Evolutionary conservation across 2,113 vertebrate genomes (phyloP), one percentile per base, ranked within the genome.

Genomic region (Perca flavescens): DNA sequence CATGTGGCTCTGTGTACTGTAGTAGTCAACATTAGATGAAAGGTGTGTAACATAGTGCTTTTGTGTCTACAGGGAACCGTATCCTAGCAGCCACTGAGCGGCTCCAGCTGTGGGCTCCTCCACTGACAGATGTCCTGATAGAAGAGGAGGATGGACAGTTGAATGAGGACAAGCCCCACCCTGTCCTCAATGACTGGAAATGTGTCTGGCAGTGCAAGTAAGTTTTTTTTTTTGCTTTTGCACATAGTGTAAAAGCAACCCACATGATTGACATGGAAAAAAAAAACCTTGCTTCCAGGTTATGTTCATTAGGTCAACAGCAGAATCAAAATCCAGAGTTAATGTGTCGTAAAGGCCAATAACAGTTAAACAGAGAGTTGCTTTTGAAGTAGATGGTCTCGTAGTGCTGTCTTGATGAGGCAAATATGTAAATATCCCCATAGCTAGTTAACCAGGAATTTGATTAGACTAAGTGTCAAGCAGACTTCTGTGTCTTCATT

Each of bases 201-300:
- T 99, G 98, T 88, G 87, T 98, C 90, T 99, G 98, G 98, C 97
- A 99, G 91, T 99, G 97, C 98, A 99, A 96, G 98, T 99, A 91
- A 85, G 96, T 95, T 52, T 40, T 52, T 53, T 62, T 52, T 40
- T 52, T 53, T 62, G 11, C 22, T 49, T 36, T 53, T 69, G 9
- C 31, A 14, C 14, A n/a, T 49, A 31, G 46, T 73, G 17, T 77
- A 49, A 60, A 63, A 81, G 15, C 11, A 43, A n/a, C 22, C 0
- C 5, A 8, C 19, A 63, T 43, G 22, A 60, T 22, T 49, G 40
- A 36, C 34, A 53, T 3, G n/a, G 9, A 19, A 31, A 14, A 21
- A 64, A 58, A 64, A 58, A 58, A 3, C 14, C 1, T 63, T 57
- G n/a, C n/a, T 47, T 62, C 4, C 34, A 25, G 12, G 19, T 40